Evolutionary conservation across 2,888 invertebrate genomes (phyloP), one percentile per base, ranked within the genome.

Genomic region (Tetranychus truncatus): DNA sequence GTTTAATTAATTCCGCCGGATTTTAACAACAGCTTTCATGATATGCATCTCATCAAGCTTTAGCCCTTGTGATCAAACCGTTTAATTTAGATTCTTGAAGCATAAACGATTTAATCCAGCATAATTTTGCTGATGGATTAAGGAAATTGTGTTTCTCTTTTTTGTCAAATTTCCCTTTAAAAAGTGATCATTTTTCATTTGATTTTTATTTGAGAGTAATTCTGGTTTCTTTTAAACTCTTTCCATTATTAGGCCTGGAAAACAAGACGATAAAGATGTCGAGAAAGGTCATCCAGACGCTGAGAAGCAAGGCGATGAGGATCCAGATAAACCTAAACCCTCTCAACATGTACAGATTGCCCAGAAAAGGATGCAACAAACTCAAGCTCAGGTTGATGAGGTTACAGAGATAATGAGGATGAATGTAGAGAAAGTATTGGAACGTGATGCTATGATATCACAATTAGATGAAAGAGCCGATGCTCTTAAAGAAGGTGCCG

Each of bases 301-400:
- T 6, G 45, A n/a, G 21, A 34, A 67, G 11, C n/a, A 67, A 18
- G 20, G 18, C 65, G 69, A 74, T 20, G 73, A 34, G 34, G 34
- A 46, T 66, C 21, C 20, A 9, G 73, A 73, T 66, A 73, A 73
- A 45, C 73, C 73, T 20, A 65, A 46, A 21, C 65, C 66, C 46
- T 45, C 45, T 21, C 73, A 73, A 24, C 46, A 73, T 73, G 73
- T 73, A 11, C 20, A 18, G n/a, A 73, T 55, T 18, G 73, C 45
- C 79, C 80, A 46, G 83, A 83, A 74, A 83, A 44, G 73, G 7
- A 73, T 73, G 73, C 73, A 73, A 65, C 73, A 83, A 18, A 74
- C 75, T 55, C 82, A 82, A 79, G 83, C 84, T n/a, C 77, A 77
- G 71, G 77, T 77, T 20, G 77, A 77, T 46, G 77, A 77, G 71